Evolutionary conservation across 2,797 vertebrate genomes (phyloP), one percentile per base, ranked within the genome.

Genomic region (Xerus rutilus): DNA sequence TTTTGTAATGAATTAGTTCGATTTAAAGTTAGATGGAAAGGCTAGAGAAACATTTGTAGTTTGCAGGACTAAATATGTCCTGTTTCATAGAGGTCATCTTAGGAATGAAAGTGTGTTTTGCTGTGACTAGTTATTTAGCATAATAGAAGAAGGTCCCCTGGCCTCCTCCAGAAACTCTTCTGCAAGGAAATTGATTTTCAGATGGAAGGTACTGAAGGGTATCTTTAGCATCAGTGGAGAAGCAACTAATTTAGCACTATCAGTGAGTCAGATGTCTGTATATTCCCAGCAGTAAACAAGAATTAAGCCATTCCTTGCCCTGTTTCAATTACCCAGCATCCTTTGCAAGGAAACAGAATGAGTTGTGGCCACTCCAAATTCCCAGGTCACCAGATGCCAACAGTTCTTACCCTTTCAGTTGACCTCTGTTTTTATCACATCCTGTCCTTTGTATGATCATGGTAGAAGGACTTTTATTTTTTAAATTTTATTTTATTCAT

Each of bases 171-270:
- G 77, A 97, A 96, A 97, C 81, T 94, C 88, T 95, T 81, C 95
- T 95, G 93, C 86, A 97, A 96, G 86, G 92, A 97, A 97, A 98
- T 97, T 97, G 98, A 97, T 98, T 98, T 98, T 97, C 94, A 93
- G 91, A 94, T 97, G 65, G 97, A 97, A 98, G 94, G 91, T 96
- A 95, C 91, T 91, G 91, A 95, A 96, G 94, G 88, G 79, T 97
- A 96, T 97, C 91, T 97, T 94, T 95, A 94, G 77, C 91, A 97
- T 97, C 96, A 95, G 77, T 81, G 76, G 67, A 97, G 94, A 97
- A 95, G 95, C 91, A 96, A 93, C 91, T 97, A 78, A 97, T 97
- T 97, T 96, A 93, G 89, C 89, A 79, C 93, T 95, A 91, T 94
- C 94, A 87, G 69, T 92, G 89, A 96, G 79, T 97, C 94, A 93